Conservation (phyloP, 2,113 vertebrate species). For the Physeter macrocephalus region DNA sequence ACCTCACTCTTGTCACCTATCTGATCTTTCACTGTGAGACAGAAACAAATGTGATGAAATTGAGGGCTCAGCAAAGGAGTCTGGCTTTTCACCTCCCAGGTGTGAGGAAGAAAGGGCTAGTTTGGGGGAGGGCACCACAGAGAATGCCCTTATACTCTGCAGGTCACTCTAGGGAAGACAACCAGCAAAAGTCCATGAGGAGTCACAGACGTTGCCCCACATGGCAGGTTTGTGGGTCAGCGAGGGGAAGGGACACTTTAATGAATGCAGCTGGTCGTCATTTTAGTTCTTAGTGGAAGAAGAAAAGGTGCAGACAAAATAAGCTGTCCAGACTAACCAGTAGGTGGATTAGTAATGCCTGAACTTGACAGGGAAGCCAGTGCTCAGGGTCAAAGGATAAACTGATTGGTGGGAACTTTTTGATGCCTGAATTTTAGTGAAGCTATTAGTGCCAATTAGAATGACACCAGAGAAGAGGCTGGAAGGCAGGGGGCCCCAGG, state of each 20-base stretch:
- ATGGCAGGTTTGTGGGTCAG: not conserved
- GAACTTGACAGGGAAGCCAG: constrained; percentile 43
- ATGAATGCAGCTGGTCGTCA: constrained; percentile 40
- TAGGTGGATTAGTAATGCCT: constrained; percentile 47
- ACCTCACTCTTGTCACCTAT: constrained; percentile 34
- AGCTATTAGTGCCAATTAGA: constrained; percentile 70
- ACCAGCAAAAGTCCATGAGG: too few species aligned
- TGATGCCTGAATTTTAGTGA: constrained; percentile 53
- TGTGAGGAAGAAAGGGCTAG: constrained; percentile 51
- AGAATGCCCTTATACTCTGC: accelerated
- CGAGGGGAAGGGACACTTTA: not conserved
- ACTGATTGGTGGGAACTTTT: constrained; percentile 51
- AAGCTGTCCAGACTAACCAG: not conserved
- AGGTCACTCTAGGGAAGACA: not conserved
- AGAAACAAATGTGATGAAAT: constrained; percentile 50
- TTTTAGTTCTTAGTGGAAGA: constrained; percentile 36
- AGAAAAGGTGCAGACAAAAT: constrained; percentile 50
- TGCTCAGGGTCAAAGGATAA: constrained; percentile 63
- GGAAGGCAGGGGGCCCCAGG: not conserved
- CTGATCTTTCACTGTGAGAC: constrained; percentile 24
- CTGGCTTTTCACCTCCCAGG: constrained; percentile 60
- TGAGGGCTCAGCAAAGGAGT: not conserved
- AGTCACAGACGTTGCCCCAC: not conserved
- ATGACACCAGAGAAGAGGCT: constrained; percentile 65
- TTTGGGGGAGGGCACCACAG: not conserved